Evolutionary conservation across 37 sponge, comb jelly and placozoan genomes (phyloP).

Genomic region (Agelas oroides): DNA sequence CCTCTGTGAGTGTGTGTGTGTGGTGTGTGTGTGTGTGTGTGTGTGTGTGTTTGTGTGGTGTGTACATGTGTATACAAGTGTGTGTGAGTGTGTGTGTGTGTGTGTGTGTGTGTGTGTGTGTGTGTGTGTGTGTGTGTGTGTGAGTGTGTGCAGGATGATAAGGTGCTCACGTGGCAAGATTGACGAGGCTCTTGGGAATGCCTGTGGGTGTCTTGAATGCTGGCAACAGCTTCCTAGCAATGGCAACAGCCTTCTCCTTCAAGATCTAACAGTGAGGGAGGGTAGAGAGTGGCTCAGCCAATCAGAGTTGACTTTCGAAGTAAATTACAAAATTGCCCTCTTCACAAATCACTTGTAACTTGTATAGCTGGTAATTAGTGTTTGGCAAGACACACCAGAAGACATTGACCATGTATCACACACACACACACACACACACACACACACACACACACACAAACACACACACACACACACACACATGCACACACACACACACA

Average conservation of each 20-base stretch:
- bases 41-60: background rate
- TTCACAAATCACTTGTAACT: too few relatives aligned
- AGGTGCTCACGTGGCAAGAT: slow-evolving; percentile 63
- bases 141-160: background rate
- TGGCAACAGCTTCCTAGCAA: slow-evolving; percentile 82
- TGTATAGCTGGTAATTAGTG: too few relatives aligned
- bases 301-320: too few relatives aligned
- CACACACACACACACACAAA: slow-evolving; percentile 52
- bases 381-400: too few relatives aligned
- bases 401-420: too few relatives aligned
- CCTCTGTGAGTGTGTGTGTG: slow-evolving; percentile 30
- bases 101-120: too few relatives aligned
- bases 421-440: slow-evolving; percentile 19
- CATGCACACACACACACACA: slow-evolving; percentile 16
- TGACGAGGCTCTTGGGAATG: slow-evolving; percentile 78
- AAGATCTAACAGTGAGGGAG: slow-evolving; percentile 54
- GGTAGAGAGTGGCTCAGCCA: background rate
- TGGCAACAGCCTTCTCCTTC: slow-evolving; percentile 79
- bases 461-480: slow-evolving; percentile 48
- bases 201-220: slow-evolving; percentile 92
- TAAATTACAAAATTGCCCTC: background rate
- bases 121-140: background rate
- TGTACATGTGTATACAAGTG: background rate
- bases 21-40: background rate
- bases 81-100: background rate